Evolutionary conservation across 2,888 invertebrate genomes (phyloP), one percentile per base, ranked within the genome.

Genomic region (Smittia aterrima): DNA sequence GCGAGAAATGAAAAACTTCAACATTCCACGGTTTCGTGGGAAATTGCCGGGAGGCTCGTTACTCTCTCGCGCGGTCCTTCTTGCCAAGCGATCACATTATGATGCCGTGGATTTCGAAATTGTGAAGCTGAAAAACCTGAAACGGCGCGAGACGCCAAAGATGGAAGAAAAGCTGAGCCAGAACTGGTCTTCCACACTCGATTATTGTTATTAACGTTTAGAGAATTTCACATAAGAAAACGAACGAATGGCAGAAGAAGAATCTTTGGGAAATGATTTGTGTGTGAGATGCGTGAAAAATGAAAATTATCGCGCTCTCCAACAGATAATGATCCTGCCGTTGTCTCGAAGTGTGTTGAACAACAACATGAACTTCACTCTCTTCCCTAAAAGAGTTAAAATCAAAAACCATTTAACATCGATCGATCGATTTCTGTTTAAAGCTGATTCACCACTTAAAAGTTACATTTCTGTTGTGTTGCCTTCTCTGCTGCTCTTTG

Each of bases 11-110:
- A 68, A 68, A 38, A 38, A 27, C 7, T 25, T n/a, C 2, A 70
- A 53, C 70, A 72, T 72, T 72, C 72, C 72, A 62, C 25, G 72
- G 72, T 40, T 72, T 72, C 72, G 72, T 72, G 72, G 72, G 72
- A 72, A 72, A 62, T 72, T 24, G 72, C 72, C 62, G 32, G 58
- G 22, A 72, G 70, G 62, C 62, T 40, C 62, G 20, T 13, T 58
- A 58, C 18, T 62, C 64, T 24, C 22, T 13, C 64, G 64, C 25
- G 27, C 64, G 64, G 27, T 64, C 64, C 64, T 64, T 58, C 58
- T 47, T 16, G 47, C 16, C 47, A 47, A 22, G 18, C 7, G 64
- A 64, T 64, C 64, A 64, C 64, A 64, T 64, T 64, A 64, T 64
- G 25, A 22, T 64, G 38, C 66, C 4, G 66, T 66, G 66, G 38